Conservation (phyloP, 2,113 vertebrate species). For the Labrus mixtus region DNA sequence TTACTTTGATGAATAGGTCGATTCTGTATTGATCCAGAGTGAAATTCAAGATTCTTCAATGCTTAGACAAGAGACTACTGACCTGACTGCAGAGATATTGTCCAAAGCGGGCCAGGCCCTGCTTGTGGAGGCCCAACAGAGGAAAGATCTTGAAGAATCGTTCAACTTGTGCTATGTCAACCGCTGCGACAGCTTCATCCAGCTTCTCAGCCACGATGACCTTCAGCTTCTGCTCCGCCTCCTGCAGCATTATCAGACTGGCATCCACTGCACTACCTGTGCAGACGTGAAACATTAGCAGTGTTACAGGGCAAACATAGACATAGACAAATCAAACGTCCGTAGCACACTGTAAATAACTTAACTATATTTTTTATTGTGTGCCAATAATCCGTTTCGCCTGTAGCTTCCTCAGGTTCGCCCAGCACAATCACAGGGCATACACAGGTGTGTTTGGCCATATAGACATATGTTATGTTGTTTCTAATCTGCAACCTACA, state of each 20-base stretch:
- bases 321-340: too few relatives aligned
- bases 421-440: too few relatives aligned
- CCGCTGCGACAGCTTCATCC: conserved; percentile 89
- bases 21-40: too few relatives aligned
- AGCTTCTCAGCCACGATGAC: conserved; percentile 94
- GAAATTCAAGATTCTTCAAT: too few relatives aligned
- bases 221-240: conserved; percentile 94
- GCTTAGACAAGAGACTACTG: conserved; percentile 11
- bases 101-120: conserved; percentile 95
- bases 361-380: too few relatives aligned
- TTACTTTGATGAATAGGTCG: too few relatives aligned
- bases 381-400: too few relatives aligned
- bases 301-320: not conserved
- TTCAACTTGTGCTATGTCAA: conserved; percentile 94
- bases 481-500: not conserved
- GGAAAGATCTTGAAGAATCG: conserved; percentile 99
- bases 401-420: too few relatives aligned
- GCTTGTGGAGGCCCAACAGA: conserved; percentile 93
- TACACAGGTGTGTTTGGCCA: too few relatives aligned
- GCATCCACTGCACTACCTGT: conserved; percentile 94
- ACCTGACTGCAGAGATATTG: conserved; percentile 97
- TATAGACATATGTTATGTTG: too few relatives aligned
- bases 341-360: too few relatives aligned
- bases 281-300: conserved; percentile 7
- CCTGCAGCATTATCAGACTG: conserved; percentile 93